These are phyloP conservation scores for Epizoanthus ramosus DNA, from an alignment of 92 coral and sea anemone genomes.

Conservation along the genomic window DNA sequence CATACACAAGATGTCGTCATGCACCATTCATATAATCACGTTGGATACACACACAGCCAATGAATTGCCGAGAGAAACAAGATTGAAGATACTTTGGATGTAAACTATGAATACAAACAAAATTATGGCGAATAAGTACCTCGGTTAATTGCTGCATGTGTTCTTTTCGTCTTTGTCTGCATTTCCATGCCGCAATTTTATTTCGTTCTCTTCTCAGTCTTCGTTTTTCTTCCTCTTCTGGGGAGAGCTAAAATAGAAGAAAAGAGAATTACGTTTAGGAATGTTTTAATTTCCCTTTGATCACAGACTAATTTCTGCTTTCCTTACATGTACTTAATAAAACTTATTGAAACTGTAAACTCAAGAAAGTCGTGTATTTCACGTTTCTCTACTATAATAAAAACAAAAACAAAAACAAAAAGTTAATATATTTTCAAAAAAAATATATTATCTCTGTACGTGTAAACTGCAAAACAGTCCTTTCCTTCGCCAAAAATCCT, in stretches of 20 bases:
- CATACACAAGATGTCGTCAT: no score
- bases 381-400: no score
- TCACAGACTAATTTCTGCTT: background rate
- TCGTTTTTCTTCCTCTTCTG: constrained; percentile 90
- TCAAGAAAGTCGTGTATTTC: no score
- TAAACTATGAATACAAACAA: background rate
- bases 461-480: no score
- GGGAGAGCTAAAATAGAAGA: constrained; percentile 66
- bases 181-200: constrained; percentile 94
- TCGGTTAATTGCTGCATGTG: constrained; percentile 85
- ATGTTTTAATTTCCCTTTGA: background rate
- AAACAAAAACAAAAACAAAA: no score
- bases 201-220: constrained; percentile 90
- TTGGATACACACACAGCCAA: background rate
- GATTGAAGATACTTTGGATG: background rate
- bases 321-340: background rate
- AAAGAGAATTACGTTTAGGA: background rate
- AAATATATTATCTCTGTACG: background rate
- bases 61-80: background rate
- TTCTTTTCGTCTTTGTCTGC: constrained; percentile 93
- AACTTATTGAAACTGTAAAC: background rate
- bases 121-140: constrained; percentile 30
- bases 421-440: background rate
- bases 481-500: no score
- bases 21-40: no score